Evolutionary conservation across 2,797 vertebrate genomes (phyloP), one percentile per base, ranked within the genome.

Genomic region (Periophthalmus magnuspinnatus): DNA sequence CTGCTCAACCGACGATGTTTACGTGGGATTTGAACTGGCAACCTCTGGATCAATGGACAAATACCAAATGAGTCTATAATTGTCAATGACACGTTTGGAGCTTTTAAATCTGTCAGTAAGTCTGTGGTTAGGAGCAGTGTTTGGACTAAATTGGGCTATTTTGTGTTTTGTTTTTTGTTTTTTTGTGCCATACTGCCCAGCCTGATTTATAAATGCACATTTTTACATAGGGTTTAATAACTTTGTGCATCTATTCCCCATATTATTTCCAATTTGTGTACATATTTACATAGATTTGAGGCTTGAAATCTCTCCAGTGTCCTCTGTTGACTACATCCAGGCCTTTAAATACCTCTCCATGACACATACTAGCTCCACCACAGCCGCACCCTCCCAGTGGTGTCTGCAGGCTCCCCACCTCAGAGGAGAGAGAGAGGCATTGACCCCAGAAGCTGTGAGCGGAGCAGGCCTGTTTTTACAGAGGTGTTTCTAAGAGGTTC

Each of bases 381-480:
- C 21, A 63, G 13, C 61, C 61, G 22, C 60, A 21, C 34, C 60
- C 36, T 13, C 60, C 14, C 33, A 58, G 22, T 58, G 56, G 21
- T 60, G 58, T 60, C 33, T 36, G 33, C 32, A 60, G 58, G 41
- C 41, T 45, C 41, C 3, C 50, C 7, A 34, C 57, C 57, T 59
- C 14, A 22, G 34, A 19, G 34, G 10, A 21, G 33, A 17, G 9
- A 17, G 9, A 36, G 59, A 65, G 1, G 0, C 70, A 50, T 22
- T 63, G 32, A 28, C 61, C 71, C 56, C 70, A 47, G 47, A 47
- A 60, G 47, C 59, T 36, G 54, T 34, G 45, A 47, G 65, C 68
- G 33, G 56, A 77, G 64, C 48, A 63, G 33, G 67, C 63, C 69
- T 74, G 59, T 70, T 78, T 78, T 77, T 47, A 77, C 50, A 60